Conservation (phyloP, 2,113 vertebrate genomes). For the Tetraodon nigroviridis region DNA sequence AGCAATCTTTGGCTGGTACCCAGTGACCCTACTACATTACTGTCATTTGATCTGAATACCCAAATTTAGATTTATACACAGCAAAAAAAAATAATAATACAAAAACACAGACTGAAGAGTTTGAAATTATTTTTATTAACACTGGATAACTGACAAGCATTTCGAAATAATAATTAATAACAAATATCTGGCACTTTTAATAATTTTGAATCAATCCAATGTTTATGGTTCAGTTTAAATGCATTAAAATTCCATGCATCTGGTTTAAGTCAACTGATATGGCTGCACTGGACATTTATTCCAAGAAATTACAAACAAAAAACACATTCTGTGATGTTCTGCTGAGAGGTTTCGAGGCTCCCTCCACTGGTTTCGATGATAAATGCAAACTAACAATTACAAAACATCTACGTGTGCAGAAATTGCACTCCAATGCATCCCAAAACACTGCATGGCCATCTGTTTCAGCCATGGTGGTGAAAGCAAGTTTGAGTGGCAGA, state of each 20-base stretch:
- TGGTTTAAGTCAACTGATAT: constrained; percentile 14
- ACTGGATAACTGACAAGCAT: too few relatives aligned
- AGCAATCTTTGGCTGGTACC: constrained; percentile 31
- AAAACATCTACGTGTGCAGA: constrained; percentile 23
- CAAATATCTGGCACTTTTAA: too few relatives aligned
- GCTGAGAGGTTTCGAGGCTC: constrained; percentile 30
- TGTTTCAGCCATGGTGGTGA: constrained; percentile 46
- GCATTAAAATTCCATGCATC: constrained; percentile 25
- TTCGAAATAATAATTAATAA: too few relatives aligned
- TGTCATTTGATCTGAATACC: constrained; percentile 26
- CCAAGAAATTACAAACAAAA: constrained; percentile 20
- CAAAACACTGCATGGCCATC: constrained; percentile 30
- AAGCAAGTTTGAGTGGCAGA: constrained; percentile 66
- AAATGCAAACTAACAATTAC: constrained; percentile 29
- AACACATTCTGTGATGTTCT: not conserved
- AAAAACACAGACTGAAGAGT: constrained; percentile 25
- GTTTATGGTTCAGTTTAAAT: constrained; percentile 37
- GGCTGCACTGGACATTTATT: constrained; percentile 2
- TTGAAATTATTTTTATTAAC: not conserved
- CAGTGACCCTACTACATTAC: constrained; percentile 31
- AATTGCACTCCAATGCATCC: constrained; percentile 47
- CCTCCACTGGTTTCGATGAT: constrained; percentile 54
- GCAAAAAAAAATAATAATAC: constrained; percentile 7
- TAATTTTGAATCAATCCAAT: too few relatives aligned
- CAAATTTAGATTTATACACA: constrained; percentile 19